Evolutionary conservation across 2,113 vertebrate genomes (phyloP).

Genomic region (Ornithorhynchus anatinus): DNA sequence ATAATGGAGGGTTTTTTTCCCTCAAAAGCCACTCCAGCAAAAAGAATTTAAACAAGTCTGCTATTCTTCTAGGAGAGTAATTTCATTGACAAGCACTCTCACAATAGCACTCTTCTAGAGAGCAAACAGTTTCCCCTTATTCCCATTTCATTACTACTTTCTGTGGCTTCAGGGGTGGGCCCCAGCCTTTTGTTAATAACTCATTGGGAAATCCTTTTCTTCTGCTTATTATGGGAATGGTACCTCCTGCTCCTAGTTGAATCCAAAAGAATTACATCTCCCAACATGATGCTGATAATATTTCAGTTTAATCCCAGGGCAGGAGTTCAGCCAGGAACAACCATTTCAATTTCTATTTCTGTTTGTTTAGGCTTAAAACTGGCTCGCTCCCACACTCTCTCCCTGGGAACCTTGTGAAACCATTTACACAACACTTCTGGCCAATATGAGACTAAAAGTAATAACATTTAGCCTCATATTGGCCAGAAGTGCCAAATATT

Average conservation of each 20-base stretch:
- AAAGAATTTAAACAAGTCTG: slow-evolving; percentile 34
- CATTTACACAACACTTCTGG: neutral
- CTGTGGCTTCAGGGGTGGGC: slow-evolving; percentile 28
- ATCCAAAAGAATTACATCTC: slow-evolving; percentile 42
- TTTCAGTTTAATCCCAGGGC: slow-evolving; percentile 54
- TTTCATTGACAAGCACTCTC: slow-evolving; percentile 39
- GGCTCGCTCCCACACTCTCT: slow-evolving; percentile 18
- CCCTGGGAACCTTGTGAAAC: slow-evolving; percentile 18
- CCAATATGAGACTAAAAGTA: too few species aligned
- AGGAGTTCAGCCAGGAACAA: slow-evolving; percentile 44
- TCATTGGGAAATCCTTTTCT: slow-evolving; percentile 33
- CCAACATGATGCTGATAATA: slow-evolving; percentile 36
- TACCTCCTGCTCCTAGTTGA: slow-evolving; percentile 28
- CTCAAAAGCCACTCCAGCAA: slow-evolving; percentile 32
- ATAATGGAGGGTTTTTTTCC: slow-evolving; percentile 44
- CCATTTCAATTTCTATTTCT: slow-evolving; percentile 46
- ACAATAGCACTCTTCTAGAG: slow-evolving; percentile 37
- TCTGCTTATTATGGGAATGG: slow-evolving; percentile 11
- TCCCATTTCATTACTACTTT: slow-evolving; percentile 47
- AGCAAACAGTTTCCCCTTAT: slow-evolving; percentile 41
- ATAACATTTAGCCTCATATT: too few species aligned
- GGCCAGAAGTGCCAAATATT: slow-evolving; percentile 40
- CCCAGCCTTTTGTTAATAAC: slow-evolving; percentile 52
- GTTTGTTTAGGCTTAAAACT: slow-evolving; percentile 49
- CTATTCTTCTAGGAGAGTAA: slow-evolving; percentile 23